These are phyloP conservation scores for Meloidogyne exigua DNA, from an alignment of 1,140 invertebrate species.

Conservation along the genomic window DNA sequence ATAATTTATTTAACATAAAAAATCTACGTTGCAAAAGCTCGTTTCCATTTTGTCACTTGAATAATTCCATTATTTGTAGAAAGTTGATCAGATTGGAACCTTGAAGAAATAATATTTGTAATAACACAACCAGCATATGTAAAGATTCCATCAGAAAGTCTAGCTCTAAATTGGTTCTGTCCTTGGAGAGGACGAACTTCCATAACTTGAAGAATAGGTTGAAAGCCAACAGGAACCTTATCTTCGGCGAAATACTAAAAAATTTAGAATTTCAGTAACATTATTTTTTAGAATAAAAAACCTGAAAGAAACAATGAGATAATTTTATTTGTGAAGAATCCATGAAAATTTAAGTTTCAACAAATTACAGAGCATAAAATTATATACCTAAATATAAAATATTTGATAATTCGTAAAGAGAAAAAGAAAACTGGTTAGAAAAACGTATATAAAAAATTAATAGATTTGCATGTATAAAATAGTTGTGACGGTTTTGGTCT, in stretches of 20 bases:
- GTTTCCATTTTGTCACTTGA: conserved; percentile 29
- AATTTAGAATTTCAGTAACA: not conserved
- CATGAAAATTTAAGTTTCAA: not conserved
- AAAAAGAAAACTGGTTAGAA: too few relatives aligned
- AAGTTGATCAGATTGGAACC: conserved; percentile 35
- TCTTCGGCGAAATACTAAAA: conserved; percentile 40
- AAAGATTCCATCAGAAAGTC: conserved; percentile 44
- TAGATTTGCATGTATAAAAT: too few relatives aligned
- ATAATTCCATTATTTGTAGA: conserved; percentile 40
- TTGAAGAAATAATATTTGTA: conserved; percentile 16
- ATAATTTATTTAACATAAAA: not conserved
- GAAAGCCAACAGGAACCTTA: conserved; percentile 28
- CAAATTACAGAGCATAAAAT: not conserved
- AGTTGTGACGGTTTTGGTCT: too few relatives aligned
- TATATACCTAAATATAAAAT: too few relatives aligned
- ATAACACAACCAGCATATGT: conserved; percentile 28
- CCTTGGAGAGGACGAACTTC: conserved; percentile 33
- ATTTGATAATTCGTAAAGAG: too few relatives aligned
- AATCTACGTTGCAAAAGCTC: not conserved
- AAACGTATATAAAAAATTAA: too few relatives aligned
- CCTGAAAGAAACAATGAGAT: conserved; percentile 24
- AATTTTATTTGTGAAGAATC: conserved; percentile 8
- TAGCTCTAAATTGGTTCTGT: conserved; percentile 24
- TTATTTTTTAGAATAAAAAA: not conserved
- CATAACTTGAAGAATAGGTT: conserved; percentile 45